phyloP scores from a whole-genome alignment of 2,797 vertebrate species.

The Eulemur coronatus region DNA sequence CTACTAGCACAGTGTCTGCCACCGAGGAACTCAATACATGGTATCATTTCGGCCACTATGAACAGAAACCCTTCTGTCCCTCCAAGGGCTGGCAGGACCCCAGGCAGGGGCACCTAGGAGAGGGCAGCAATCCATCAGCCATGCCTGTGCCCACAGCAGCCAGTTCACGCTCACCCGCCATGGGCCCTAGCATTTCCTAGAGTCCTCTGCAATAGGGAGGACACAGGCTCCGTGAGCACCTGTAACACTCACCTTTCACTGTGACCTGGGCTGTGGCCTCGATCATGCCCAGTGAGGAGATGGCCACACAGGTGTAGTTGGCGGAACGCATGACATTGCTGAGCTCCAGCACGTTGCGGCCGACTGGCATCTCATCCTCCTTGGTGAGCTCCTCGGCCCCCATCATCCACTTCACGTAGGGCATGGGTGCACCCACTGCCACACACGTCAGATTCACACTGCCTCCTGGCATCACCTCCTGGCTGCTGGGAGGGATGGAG shows the following conservation, averaged over 20 bases:
- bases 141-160: background rate
- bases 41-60: background rate
- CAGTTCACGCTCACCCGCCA: background rate
- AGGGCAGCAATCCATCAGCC: background rate
- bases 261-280: conserved; percentile 95
- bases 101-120: too few species aligned
- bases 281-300: conserved; percentile 96
- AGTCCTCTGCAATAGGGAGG: background rate
- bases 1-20: background rate
- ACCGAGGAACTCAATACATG: background rate
- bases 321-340: conserved; percentile 93
- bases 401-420: conserved; percentile 96
- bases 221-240: background rate
- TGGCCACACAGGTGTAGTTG: conserved; percentile 98
- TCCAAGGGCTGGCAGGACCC: background rate
- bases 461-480: conserved; percentile 98
- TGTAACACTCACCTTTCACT: conserved; percentile 92
- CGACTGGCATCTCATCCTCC: conserved; percentile 96
- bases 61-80: background rate
- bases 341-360: conserved; percentile 96
- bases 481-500: conserved; percentile 97
- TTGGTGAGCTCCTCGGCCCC: conserved; percentile 93
- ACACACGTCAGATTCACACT: conserved; percentile 97
- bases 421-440: conserved; percentile 97
- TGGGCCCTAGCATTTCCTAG: background rate